Base-by-base conservation (phyloP, 2,888 invertebrate species). In the Autographa pulchrina region DNA sequence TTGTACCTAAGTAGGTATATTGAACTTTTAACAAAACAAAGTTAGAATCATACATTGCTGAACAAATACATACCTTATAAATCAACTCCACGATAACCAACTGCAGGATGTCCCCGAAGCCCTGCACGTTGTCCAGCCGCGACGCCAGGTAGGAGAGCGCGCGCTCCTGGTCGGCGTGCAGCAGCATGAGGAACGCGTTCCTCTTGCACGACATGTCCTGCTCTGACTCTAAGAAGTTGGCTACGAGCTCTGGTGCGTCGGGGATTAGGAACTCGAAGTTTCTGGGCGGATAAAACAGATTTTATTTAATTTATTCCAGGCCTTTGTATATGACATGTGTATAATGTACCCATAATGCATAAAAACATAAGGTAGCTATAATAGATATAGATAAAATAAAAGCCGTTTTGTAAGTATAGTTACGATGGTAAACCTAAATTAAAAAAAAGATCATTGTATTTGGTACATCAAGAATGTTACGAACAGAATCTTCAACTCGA, bases 121-220 rank as follows among this genome's bases (percentile, higher is more conserved):
- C 97, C 88, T 97, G 97, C 76, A 99, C 99, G 93, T 98, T 98
- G 91, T 99, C 99, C 63, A 99, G 97, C 90, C 99, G 98, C 0
- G 98, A 98, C 16, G 99, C 98, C 65, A 99, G 96, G 94, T 99
- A 99, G 69, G 98, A 97, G 56, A 99, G 96, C 0, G 99, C 99
- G 58, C 98, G 96, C 85, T 99, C 99, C 94, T 99, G 98, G 92
- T 99, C 99, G 0, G 99, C 99, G 89, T 99, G 99, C 31, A 99
- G 96, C 58, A 99, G 96, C 99, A 99, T 99, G 81, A 99, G 97
- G 94, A 99, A 99, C 0, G 99, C 99, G 92, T 99, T 99, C 73
- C 99, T 96, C 93, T 99, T 99, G 95, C 99, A 99, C 0, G 99
- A 99, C 98, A 99, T 99, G 90, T 99, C 99, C 92, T 99, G 99